phyloP scores from a whole-genome alignment of 1,140 invertebrate genomes.

The Aphaenogaster rudis region DNA sequence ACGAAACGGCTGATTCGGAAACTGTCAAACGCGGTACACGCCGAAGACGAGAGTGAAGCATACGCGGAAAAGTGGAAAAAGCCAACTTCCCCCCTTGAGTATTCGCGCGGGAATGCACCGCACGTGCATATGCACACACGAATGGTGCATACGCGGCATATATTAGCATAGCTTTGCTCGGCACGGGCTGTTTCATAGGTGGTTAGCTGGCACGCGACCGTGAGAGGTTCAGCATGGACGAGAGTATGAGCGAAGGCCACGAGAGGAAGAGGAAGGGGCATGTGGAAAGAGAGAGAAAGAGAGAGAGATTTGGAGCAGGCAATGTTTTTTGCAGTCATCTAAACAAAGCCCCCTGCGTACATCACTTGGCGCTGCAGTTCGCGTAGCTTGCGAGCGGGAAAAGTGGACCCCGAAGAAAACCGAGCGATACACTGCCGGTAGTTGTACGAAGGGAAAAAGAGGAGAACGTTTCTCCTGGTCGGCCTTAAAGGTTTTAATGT shows the following conservation, averaged over 20 bases:
- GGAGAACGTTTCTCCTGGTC: constrained; percentile 56
- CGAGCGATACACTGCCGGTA: constrained; percentile 12
- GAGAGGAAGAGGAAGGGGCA: constrained; percentile 19
- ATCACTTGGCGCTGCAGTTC: neutral
- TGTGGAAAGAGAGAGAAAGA: neutral
- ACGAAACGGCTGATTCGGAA: neutral
- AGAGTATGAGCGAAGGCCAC: constrained; percentile 58
- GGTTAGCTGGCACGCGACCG: constrained; percentile 77
- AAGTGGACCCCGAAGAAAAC: constrained; percentile 52
- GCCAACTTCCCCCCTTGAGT: constrained; percentile 10
- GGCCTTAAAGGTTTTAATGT: constrained; percentile 81
- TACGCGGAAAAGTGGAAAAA: constrained; percentile 12
- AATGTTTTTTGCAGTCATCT: constrained; percentile 69
- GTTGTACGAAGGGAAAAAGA: constrained; percentile 23
- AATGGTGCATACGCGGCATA: constrained; percentile 72
- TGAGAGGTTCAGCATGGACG: constrained; percentile 68
- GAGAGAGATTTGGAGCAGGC: constrained; percentile 72
- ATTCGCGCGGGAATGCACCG: constrained; percentile 58
- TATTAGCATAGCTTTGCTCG: constrained; percentile 79
- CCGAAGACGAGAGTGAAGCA: constrained; percentile 6
- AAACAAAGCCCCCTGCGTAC: constrained; percentile 64
- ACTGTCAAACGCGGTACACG: neutral
- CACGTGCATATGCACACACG: constrained; percentile 65
- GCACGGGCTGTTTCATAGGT: constrained; percentile 76
- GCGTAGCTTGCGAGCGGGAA: neutral